Percentiles rank a stretch among this genome's conserved stretches.
These are phyloP conservation scores for Vireo altiloquus DNA, from an alignment of 2,113 vertebrate species.

Conservation along the genomic window DNA sequence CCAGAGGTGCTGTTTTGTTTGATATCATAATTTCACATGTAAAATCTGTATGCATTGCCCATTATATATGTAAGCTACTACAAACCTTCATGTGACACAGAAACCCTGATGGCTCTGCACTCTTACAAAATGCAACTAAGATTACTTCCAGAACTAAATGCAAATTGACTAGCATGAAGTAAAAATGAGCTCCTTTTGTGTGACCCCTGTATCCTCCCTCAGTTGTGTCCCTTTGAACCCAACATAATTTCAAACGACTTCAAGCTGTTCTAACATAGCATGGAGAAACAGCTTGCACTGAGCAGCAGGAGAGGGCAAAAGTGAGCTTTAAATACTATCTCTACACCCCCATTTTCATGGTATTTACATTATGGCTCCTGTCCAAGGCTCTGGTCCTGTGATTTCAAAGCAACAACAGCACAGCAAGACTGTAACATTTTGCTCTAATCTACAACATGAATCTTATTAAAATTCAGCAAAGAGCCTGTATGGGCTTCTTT, in stretches of 20 bases:
- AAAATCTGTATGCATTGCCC: background rate
- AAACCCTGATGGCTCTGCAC: background rate
- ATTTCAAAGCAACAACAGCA: slow-evolving; percentile 30
- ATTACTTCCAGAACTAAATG: background rate
- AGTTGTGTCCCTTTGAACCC: background rate
- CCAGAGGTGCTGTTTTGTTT: background rate
- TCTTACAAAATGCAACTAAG: background rate
- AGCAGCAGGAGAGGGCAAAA: slow-evolving; percentile 23
- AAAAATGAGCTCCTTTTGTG: background rate
- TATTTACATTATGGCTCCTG: background rate
- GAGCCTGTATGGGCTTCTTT: background rate
- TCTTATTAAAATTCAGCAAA: slow-evolving; percentile 41
- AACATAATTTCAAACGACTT: background rate
- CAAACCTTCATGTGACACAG: background rate
- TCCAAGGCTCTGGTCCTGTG: background rate
- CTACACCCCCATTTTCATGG: background rate
- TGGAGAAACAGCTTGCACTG: background rate
- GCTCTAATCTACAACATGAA: background rate
- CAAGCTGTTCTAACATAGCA: background rate
- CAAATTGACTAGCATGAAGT: background rate
- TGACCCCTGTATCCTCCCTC: background rate
- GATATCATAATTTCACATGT: background rate
- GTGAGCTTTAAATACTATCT: slow-evolving; percentile 10
- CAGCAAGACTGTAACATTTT: slow-evolving; percentile 31
- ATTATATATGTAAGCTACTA: background rate